phyloP scores from a whole-genome alignment of 2,888 invertebrate genomes.

The Mesochorus sp. region DNA sequence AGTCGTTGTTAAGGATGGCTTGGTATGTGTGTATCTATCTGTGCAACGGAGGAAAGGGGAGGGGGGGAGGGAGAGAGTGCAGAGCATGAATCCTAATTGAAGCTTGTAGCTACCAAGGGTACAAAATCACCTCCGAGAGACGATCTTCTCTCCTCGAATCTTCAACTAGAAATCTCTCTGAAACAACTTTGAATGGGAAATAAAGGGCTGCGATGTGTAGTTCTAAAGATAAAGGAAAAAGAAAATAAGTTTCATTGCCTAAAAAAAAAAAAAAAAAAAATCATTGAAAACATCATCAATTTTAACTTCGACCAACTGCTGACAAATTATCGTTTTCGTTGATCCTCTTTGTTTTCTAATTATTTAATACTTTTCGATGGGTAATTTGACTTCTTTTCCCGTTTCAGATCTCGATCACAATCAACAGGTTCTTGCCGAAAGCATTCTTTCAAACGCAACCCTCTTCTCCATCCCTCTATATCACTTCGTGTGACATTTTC shows the following conservation, averaged over 20 bases:
- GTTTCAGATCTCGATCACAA: constrained; percentile 8
- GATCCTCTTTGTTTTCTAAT: too few species aligned
- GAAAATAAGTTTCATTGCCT: not conserved
- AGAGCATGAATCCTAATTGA: constrained; percentile 50
- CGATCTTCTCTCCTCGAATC: not conserved
- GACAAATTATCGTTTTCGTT: too few species aligned
- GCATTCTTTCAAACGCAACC: constrained; percentile 33
- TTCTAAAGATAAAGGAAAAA: not conserved
- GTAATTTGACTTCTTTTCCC: too few species aligned
- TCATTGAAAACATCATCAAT: too few species aligned
- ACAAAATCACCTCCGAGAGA: not conserved
- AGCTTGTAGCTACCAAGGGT: not conserved
- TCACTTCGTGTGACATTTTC: constrained; percentile 11
- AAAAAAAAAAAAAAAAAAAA: too few species aligned
- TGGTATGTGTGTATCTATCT: not conserved
- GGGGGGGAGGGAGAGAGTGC: constrained; percentile 1
- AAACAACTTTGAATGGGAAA: not conserved
- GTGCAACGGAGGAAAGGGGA: too few species aligned
- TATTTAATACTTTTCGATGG: too few species aligned
- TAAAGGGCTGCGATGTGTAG: not conserved
- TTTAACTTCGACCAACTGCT: too few species aligned
- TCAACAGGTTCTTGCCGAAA: constrained; percentile 50
- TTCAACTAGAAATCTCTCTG: too few species aligned
- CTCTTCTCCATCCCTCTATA: not conserved
- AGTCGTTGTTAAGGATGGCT: not conserved